Percentiles rank a stretch among this genome's conserved stretches.
These are phyloP conservation scores for Sipha maydis DNA, from an alignment of 2,888 invertebrate genomes.

Conservation along the genomic window DNA sequence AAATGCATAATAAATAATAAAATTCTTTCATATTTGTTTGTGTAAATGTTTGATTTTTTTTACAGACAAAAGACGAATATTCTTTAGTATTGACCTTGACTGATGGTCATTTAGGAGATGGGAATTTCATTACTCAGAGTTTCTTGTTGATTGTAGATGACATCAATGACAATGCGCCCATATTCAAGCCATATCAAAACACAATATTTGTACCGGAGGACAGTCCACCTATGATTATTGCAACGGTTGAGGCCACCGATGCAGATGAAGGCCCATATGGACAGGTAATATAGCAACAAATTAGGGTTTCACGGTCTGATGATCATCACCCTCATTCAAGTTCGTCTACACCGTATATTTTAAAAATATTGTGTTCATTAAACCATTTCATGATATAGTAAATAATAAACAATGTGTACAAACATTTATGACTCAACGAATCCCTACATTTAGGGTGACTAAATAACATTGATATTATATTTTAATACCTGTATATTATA, in stretches of 20 bases:
- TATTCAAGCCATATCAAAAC: constrained; percentile 86
- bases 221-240: constrained; percentile 78
- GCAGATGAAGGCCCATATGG: constrained; percentile 92
- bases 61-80: constrained; percentile 86
- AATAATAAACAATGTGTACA: constrained; percentile 2
- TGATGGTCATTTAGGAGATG: constrained; percentile 86
- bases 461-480: neutral
- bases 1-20: neutral
- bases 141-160: constrained; percentile 89
- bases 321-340: constrained; percentile 55
- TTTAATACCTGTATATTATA: neutral
- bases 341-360: constrained; percentile 45
- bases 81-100: constrained; percentile 87
- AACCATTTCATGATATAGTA: constrained; percentile 18
- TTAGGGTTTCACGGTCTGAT: constrained; percentile 55
- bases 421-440: neutral
- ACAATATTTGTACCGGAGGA: constrained; percentile 85
- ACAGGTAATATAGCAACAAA: constrained; percentile 72
- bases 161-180: constrained; percentile 90
- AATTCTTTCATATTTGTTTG: neutral
- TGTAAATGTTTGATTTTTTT: constrained; percentile 63
- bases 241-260: constrained; percentile 87
- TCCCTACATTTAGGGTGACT: constrained; percentile 1
- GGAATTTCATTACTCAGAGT: constrained; percentile 90
- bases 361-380: constrained; percentile 46